Base-by-base conservation (phyloP, 2,113 vertebrate species). In the Lagopus leucura region DNA sequence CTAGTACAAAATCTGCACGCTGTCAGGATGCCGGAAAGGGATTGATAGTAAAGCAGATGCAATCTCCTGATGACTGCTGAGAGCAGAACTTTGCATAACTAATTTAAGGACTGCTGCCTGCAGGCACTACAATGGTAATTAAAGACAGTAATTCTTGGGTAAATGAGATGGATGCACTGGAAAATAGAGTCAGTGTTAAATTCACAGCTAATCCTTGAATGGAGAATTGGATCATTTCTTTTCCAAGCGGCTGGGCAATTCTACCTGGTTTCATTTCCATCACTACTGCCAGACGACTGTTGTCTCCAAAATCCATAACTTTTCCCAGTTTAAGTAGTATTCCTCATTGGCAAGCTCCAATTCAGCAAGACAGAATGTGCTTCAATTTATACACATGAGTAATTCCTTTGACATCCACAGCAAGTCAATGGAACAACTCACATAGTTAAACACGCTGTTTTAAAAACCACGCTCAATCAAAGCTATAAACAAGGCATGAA, bases 261-360 rank as follows among this genome's bases (percentile, higher is more conserved):
- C 94, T 91, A 97, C 94, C 90, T 95, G 82, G 30, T 95, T 95
- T 90, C 71, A 43, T 94, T 95, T 97, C 95, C 96, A 95, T 89
- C 84, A 71, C 86, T 63, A 77, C 90, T 97, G 95, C 93, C 94
- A 97, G 92, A 96, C 38, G 64, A 84, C 77, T 90, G 54, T 76
- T 79, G 83, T 57, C 93, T 96, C 91, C 93, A 96, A 93, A 94
- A 94, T 83, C 79, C 7, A 0, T 92, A 91, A 67, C 82, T 92
- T 83, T 80, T 92, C 74, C 55, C 80, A 28, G 43, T 92, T 83
- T 88, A 90, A 95, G 91, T 67, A 91, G 61, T 90, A 88, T 83
- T 94, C 30, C 65, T 84, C 82, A 52, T 32, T 92, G 91, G 94
- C 89, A 95, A 85, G 55, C 42, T 91, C 66, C 60, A 32, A 1